Conservation (phyloP, 2,888 invertebrate species). For the Tribolium freemani region DNA sequence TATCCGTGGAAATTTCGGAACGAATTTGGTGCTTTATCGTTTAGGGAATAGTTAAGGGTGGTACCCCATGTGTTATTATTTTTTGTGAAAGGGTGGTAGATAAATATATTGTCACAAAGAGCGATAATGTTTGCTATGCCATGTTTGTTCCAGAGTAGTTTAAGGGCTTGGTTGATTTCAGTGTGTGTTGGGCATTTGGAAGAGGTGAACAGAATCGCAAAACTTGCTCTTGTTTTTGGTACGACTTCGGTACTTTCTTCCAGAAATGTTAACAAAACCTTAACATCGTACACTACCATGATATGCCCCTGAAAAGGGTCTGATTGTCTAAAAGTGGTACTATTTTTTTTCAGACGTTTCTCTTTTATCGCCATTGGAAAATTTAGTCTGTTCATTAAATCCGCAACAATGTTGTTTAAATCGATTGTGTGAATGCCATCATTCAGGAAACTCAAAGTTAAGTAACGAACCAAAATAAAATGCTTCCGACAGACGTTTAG, state of each 20-base stretch:
- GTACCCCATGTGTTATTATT: background rate
- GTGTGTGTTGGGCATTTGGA: background rate
- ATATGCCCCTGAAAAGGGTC: background rate
- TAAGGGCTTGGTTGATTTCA: background rate
- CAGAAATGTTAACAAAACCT: background rate
- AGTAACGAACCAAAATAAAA: no score
- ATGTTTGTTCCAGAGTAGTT: background rate
- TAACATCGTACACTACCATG: background rate
- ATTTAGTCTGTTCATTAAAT: no score
- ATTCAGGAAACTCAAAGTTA: no score
- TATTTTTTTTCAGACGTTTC: no score
- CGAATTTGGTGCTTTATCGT: background rate
- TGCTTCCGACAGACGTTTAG: no score
- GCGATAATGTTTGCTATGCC: background rate
- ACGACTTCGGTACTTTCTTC: background rate
- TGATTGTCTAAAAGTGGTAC: background rate
- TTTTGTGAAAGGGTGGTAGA: conserved; percentile 1
- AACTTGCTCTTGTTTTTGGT: background rate
- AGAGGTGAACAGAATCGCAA: background rate
- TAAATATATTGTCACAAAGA: background rate
- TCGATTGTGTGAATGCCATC: no score
- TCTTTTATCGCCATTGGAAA: no score
- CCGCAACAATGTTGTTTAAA: no score
- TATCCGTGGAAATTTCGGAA: background rate
- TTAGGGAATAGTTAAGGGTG: background rate